Percentiles rank a stretch among this genome's conserved stretches.
phyloP scores from a whole-genome alignment of 2,797 vertebrate species.

The Hapalemur alaotrensis region DNA sequence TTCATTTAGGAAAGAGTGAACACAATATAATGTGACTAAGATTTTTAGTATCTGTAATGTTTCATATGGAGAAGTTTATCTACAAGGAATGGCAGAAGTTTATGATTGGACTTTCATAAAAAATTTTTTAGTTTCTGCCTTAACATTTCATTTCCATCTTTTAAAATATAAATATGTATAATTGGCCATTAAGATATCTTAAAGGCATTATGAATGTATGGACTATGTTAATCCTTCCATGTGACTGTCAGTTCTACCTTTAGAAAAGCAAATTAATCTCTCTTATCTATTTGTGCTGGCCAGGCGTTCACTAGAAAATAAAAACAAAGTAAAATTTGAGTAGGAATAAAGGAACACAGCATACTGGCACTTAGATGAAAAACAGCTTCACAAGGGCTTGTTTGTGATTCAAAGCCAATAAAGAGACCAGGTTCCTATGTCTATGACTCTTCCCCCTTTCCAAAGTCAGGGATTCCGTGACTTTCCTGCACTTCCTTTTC shows the following conservation, averaged over 20 bases:
- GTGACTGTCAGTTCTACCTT: neutral
- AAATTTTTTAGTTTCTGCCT: neutral
- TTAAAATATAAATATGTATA: neutral
- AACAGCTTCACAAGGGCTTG: neutral
- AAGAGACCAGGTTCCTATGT: neutral
- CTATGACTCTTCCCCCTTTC: neutral
- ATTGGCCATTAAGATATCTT: neutral
- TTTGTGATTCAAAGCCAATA: neutral
- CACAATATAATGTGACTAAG: neutral
- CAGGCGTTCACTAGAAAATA: neutral
- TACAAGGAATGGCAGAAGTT: neutral
- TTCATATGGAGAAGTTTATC: neutral
- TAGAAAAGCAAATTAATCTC: neutral
- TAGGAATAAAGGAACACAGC: neutral
- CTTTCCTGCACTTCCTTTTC: neutral
- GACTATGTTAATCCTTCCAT: neutral
- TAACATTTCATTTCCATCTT: neutral
- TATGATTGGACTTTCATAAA: neutral
- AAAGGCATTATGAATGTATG: neutral
- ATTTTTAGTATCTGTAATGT: neutral
- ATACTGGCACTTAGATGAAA: neutral
- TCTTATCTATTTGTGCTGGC: neutral
- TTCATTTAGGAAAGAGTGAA: neutral
- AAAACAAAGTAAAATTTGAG: neutral
- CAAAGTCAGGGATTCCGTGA: neutral